phyloP scores from a whole-genome alignment of 2,888 invertebrate species.

The Drepana falcataria region DNA sequence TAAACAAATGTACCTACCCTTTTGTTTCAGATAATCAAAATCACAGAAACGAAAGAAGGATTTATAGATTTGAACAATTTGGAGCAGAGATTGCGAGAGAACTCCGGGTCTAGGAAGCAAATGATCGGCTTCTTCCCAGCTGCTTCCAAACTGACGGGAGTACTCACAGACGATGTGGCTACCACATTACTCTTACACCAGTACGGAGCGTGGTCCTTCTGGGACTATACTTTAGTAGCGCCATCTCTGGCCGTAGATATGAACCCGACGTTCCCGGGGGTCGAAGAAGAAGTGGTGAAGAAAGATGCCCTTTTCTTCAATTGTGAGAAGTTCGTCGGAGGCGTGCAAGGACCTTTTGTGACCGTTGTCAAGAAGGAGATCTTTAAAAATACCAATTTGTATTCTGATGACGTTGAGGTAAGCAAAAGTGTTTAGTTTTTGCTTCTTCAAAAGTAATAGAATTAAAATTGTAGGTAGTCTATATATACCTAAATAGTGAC shows the following conservation, averaged over 20 bases:
- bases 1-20: slow-evolving; percentile 4
- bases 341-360: slow-evolving; percentile 89
- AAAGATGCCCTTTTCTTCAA: slow-evolving; percentile 95
- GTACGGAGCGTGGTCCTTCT: slow-evolving; percentile 90
- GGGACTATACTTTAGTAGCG: slow-evolving; percentile 93
- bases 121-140: slow-evolving; percentile 92
- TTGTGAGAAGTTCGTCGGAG: slow-evolving; percentile 94
- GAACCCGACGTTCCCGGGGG: slow-evolving; percentile 86
- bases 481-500: too few relatives aligned
- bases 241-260: slow-evolving; percentile 89
- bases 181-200: slow-evolving; percentile 89
- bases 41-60: slow-evolving; percentile 88
- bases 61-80: slow-evolving; percentile 87
- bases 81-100: slow-evolving; percentile 82
- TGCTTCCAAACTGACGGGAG: slow-evolving; percentile 93
- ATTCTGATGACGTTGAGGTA: slow-evolving; percentile 70
- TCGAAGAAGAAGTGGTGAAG: slow-evolving; percentile 84
- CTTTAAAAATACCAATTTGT: slow-evolving; percentile 60
- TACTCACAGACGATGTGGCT: slow-evolving; percentile 89
- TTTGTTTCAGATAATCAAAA: slow-evolving; percentile 83
- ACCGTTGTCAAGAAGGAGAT: slow-evolving; percentile 75
- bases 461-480: too few relatives aligned
- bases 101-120: slow-evolving; percentile 80
- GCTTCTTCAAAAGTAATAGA: too few relatives aligned
- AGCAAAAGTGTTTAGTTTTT: slow-evolving; percentile 11